phyloP scores from a whole-genome alignment of 1,140 invertebrate species.

The Condylostylus longicornis region DNA sequence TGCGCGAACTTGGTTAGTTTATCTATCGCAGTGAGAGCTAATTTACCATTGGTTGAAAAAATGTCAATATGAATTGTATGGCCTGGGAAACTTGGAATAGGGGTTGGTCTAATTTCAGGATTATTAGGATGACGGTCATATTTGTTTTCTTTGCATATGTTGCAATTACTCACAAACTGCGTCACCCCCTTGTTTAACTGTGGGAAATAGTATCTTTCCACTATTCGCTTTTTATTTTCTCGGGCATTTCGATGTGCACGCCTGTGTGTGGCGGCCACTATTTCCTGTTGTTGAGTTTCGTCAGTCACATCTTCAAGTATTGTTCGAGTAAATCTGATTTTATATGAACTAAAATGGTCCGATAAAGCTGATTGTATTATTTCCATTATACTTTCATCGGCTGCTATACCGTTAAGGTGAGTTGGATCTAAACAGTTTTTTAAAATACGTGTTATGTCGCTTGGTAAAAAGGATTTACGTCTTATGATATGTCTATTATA shows the following conservation, averaged over 20 bases:
- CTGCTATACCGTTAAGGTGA: constrained; percentile 7
- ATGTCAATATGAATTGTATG: constrained; percentile 12
- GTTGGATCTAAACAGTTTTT: constrained; percentile 7
- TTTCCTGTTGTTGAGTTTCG: constrained; percentile 4
- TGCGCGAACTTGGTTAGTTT: constrained; percentile 11
- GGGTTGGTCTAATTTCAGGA: constrained; percentile 5
- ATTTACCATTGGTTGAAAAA: constrained; percentile 2
- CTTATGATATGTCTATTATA: constrained; percentile 8
- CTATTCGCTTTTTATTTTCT: constrained; percentile 10
- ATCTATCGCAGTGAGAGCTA: constrained; percentile 7
- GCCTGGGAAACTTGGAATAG: constrained; percentile 8
- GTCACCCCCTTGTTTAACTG: constrained; percentile 7
- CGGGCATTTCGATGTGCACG: constrained; percentile 8
- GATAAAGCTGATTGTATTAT: constrained; percentile 9
- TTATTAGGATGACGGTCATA: constrained; percentile 9
- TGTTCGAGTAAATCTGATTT: constrained; percentile 6
- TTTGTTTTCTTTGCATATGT: constrained; percentile 11
- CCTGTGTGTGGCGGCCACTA: constrained; percentile 7
- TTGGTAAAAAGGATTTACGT: neutral
- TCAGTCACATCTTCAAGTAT: constrained; percentile 8
- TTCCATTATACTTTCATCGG: constrained; percentile 6
- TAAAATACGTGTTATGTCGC: neutral
- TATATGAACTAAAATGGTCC: constrained; percentile 6
- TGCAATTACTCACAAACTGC: constrained; percentile 6
- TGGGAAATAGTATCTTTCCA: constrained; percentile 11